These are phyloP conservation scores for Drosophila neotestacea DNA, from an alignment of 2,888 invertebrate species.

Conservation along the genomic window DNA sequence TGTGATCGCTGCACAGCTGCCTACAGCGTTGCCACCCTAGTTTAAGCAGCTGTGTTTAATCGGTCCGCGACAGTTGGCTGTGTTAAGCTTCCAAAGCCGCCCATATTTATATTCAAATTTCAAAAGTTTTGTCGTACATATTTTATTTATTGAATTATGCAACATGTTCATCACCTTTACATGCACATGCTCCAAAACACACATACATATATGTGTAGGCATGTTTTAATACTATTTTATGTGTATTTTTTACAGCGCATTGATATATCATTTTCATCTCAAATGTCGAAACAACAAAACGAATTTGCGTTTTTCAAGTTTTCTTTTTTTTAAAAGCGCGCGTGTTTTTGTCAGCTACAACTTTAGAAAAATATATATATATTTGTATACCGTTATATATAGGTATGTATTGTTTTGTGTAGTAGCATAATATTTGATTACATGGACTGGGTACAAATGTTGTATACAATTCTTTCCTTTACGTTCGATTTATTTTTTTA, in stretches of 20 bases:
- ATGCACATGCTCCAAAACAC: constrained; percentile 52
- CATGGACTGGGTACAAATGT: constrained; percentile 78
- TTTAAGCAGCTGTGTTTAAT: background rate
- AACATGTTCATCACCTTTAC: constrained; percentile 71
- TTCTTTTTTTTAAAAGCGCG: constrained; percentile 58
- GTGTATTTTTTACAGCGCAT: constrained; percentile 78
- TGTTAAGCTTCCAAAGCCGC: background rate
- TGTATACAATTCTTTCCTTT: constrained; percentile 69
- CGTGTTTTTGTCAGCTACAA: constrained; percentile 48
- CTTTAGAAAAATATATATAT: constrained; percentile 74
- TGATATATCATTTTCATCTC: constrained; percentile 62
- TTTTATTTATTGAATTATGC: constrained; percentile 74
- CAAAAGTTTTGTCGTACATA: constrained; percentile 53
- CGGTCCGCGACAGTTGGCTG: background rate
- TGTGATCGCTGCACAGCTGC: constrained; percentile 38
- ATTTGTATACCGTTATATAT: constrained; percentile 64
- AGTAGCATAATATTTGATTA: constrained; percentile 75
- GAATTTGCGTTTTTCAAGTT: constrained; percentile 29
- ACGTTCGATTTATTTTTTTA: constrained; percentile 6
- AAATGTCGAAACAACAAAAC: constrained; percentile 57
- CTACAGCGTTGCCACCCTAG: constrained; percentile 18
- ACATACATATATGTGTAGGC: constrained; percentile 29
- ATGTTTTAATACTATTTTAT: constrained; percentile 73
- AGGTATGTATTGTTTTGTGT: constrained; percentile 44
- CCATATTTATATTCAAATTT: background rate